Evolutionary conservation across 2,888 invertebrate species (phyloP), one percentile per base, ranked within the genome.

Genomic region (Carterocephalus palaemon): DNA sequence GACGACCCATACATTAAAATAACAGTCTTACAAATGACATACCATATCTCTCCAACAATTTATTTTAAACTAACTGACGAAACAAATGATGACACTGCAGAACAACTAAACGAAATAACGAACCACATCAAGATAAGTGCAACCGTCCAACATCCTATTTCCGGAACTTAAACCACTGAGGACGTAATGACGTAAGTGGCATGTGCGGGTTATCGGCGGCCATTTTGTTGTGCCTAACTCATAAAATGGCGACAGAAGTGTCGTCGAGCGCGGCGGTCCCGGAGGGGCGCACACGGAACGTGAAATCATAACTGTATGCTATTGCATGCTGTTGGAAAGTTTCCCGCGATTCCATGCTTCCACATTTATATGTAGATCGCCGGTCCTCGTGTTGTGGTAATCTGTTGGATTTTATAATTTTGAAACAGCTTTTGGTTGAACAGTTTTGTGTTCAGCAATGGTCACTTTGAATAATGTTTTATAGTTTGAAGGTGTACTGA

Each of bases 221-320:
- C 43, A 43, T 43, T 43, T 43, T 43, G 29, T 29, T 36, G 36
- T 29, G 36, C 15, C 34, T 28, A 43, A 36, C 28, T 29, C 36
- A 36, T 28, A 16, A 34, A 43, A 43, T 43, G 34, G 34, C 43
- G 16, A 29, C 29, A 22, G 8, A 37, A 37, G 24, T 26, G 17
- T 16, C 42, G 20, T 34, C 19, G 9, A 22, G 17, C 34, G 29
- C 34, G 20, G 10, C 7, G 16, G 34, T 34, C 42, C 26, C 28
- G 9, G 10, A 20, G 42, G 42, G 29, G 6, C 22, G 34, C 33
- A 28, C 34, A 22, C 34, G 26, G 26, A 43, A 36, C 28, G 34
- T 36, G 22, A 36, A 43, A 22, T 43, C 28, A 29, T 22, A 22
- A 34, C 34, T 16, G 10, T 20, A 22, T 7, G 7, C 7, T 7